Evolutionary conservation across 2,113 vertebrate genomes (phyloP).

Genomic region (Tylochromis polylepis): DNA sequence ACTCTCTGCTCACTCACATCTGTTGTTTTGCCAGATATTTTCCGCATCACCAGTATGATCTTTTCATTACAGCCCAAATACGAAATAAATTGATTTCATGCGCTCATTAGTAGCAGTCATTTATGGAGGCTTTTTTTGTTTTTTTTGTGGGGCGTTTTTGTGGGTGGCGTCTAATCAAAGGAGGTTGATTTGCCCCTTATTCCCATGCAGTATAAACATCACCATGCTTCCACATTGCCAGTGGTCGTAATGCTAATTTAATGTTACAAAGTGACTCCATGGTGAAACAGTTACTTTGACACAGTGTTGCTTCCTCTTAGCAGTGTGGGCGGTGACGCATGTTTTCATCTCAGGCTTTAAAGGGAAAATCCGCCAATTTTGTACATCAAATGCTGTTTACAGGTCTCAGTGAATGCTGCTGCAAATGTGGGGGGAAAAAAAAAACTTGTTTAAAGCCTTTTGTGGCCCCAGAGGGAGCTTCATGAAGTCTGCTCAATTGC

Average conservation of each 20-base stretch:
- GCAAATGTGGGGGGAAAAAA: not conserved
- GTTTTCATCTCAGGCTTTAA: not conserved
- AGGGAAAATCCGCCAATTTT: not conserved
- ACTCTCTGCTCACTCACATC: not conserved
- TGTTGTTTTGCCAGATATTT: conserved; percentile 15
- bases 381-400: conserved; percentile 15
- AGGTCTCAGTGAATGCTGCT: not conserved
- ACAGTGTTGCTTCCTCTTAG: not conserved
- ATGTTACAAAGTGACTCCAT: not conserved
- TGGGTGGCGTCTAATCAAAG: not conserved
- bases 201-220: not conserved
- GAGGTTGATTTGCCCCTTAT: not conserved
- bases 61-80: conserved; percentile 8
- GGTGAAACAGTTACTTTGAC: not conserved
- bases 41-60: not conserved
- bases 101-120: not conserved
- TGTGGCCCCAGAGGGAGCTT: not conserved
- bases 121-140: not conserved
- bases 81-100: not conserved
- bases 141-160: not conserved
- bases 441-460: not conserved
- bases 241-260: not conserved
- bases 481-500: not conserved
- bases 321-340: not conserved
- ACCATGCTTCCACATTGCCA: not conserved